Evolutionary conservation across 2,113 vertebrate genomes (phyloP).

Genomic region (Atherinomorus stipes): DNA sequence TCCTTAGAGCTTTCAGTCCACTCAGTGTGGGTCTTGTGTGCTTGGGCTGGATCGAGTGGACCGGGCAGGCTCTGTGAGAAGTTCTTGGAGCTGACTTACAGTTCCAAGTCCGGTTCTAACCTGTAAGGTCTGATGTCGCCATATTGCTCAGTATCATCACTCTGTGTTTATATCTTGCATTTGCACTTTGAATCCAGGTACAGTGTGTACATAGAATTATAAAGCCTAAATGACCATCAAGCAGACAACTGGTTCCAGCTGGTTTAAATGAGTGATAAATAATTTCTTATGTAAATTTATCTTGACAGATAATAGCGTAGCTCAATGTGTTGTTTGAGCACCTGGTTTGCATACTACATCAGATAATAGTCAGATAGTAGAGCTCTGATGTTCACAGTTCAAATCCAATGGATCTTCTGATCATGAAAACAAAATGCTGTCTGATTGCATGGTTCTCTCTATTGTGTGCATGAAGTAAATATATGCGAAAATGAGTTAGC

Average conservation of each 20-base stretch:
- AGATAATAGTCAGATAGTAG: slow-evolving; percentile 36
- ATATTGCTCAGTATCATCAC: no score
- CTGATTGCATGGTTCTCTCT: not conserved
- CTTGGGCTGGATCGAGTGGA: no score
- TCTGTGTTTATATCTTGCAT: not conserved
- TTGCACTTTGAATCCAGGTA: not conserved
- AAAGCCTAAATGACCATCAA: not conserved
- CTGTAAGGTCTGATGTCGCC: no score
- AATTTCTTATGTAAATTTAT: slow-evolving; percentile 38
- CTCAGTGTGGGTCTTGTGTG: no score
- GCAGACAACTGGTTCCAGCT: not conserved
- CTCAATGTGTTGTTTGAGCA: slow-evolving; percentile 27
- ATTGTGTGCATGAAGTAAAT: not conserved
- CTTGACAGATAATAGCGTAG: slow-evolving; percentile 35
- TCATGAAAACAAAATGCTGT: slow-evolving; percentile 6
- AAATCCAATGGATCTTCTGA: slow-evolving; percentile 13
- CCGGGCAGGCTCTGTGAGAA: no score
- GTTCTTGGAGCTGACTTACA: no score
- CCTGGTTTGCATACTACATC: slow-evolving; percentile 65
- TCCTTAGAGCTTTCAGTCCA: no score
- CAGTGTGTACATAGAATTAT: not conserved
- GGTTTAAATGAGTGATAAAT: not conserved
- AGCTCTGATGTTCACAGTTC: slow-evolving; percentile 12
- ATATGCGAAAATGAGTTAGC: not conserved
- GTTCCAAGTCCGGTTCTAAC: no score